Evolutionary conservation across 2,113 vertebrate species (phyloP).

Genomic region (Axis porcinus): DNA sequence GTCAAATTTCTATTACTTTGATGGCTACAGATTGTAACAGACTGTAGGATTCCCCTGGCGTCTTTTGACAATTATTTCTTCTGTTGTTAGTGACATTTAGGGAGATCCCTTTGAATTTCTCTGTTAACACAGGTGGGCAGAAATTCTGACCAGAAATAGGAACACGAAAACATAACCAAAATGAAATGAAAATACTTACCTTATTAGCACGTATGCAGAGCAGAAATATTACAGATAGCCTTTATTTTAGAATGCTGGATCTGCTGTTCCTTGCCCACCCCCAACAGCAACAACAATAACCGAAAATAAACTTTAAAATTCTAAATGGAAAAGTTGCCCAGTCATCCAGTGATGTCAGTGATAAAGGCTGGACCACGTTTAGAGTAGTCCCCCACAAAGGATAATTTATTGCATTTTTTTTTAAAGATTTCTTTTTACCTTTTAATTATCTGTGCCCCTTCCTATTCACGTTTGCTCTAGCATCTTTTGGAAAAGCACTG

Average conservation of each 20-base stretch:
- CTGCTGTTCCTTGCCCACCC: not conserved
- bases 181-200: not conserved
- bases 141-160: not conserved
- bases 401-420: not conserved
- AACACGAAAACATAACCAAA: not conserved
- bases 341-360: slow-evolving; percentile 39
- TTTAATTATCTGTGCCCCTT: slow-evolving; percentile 41
- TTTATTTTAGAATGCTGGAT: not conserved
- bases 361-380: not conserved
- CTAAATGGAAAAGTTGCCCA: slow-evolving; percentile 38
- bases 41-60: not conserved
- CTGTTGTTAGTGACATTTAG: not conserved
- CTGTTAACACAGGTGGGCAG: not conserved
- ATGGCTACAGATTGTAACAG: not conserved
- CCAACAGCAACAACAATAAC: not conserved
- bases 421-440: slow-evolving; percentile 1
- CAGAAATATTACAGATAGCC: not conserved
- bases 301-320: not conserved
- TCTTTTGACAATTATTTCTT: not conserved
- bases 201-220: not conserved
- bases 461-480: slow-evolving; percentile 60
- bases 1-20: not conserved
- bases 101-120: not conserved
- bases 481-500: slow-evolving; percentile 46
- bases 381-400: not conserved